Evolutionary conservation across 1,140 invertebrate genomes (phyloP), one percentile per base, ranked within the genome.

Genomic region (Prorops nasuta): DNA sequence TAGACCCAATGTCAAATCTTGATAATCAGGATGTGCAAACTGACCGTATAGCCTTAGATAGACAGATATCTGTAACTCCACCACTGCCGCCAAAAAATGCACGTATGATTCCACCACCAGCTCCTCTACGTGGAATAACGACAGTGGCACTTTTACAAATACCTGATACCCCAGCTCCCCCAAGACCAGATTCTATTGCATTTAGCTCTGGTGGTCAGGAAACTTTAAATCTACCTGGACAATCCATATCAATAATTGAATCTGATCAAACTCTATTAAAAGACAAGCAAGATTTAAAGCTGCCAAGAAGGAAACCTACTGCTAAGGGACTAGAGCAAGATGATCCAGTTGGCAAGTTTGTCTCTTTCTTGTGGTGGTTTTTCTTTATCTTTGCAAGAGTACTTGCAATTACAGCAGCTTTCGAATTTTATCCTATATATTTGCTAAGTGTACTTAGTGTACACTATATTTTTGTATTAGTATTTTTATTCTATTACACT

Each of bases 311-410:
- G 38, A 69, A 51, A 31, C 56, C 69, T 44, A 64, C 67, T 8
- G 44, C 64, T 0, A 74, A 85, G 37, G 84, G 84, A 4, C 76
- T 86, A 1, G 81, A 86, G 52, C 83, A 88, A 56, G 86, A 88
- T 58, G 86, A 89, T 60, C 77, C 82, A 2, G 77, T 84, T 0
- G 85, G 84, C 8, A 82, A 81, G 49, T 71, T 84, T 6, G 69
- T 88, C 8, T 77, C 85, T 9, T 88, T 86, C 59, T 67, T 85
- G 10, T 87, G 85, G 63, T 89, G 88, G 87, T 85, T 86, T 36
- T 73, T 83, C 15, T 89, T 88, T 58, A 82, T 90, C 19, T 59
- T 83, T 3, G 79, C 84, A 12, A 77, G 88, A 24, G 75, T 89
- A 66, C 72, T 89, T 10, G 79, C 86, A n/a, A 80, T 89, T 22